Conservation (phyloP, 2,888 invertebrate species). For the Megastigmus dorsalis region DNA sequence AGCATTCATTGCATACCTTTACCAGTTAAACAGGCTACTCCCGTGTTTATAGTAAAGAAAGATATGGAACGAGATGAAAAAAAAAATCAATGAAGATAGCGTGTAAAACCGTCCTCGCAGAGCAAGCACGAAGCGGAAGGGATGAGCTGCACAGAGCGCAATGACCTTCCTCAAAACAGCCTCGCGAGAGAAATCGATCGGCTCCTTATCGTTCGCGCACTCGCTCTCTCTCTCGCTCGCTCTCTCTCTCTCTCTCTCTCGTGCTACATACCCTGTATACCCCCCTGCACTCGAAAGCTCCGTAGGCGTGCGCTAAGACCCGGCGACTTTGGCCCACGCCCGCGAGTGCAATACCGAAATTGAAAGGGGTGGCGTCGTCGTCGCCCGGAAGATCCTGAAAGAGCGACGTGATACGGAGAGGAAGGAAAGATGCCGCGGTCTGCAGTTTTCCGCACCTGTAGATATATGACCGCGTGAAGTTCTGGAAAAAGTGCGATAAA, state of each 20-base stretch:
- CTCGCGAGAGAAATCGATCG: conserved; percentile 53
- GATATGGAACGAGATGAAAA: no score
- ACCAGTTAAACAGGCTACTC: no score
- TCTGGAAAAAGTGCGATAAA: background rate
- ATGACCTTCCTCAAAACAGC: conserved; percentile 55
- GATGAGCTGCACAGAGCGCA: conserved; percentile 42
- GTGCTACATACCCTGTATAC: background rate
- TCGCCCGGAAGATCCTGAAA: background rate
- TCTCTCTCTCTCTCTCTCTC: no score
- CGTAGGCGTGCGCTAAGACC: conserved; percentile 14
- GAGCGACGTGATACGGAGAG: background rate
- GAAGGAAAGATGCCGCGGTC: background rate
- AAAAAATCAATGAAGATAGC: no score
- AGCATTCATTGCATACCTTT: no score
- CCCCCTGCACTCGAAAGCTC: background rate
- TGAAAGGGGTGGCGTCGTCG: background rate
- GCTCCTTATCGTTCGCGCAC: conserved; percentile 45
- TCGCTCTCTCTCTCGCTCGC: background rate
- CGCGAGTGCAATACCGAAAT: background rate
- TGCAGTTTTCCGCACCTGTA: no score
- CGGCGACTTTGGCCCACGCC: conserved; percentile 20
- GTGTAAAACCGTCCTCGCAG: no score
- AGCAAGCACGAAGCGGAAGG: background rate
- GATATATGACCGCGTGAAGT: background rate
- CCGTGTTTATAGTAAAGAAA: no score